phyloP scores from a whole-genome alignment of 2,113 vertebrate species.

The Heterochromis multidens region DNA sequence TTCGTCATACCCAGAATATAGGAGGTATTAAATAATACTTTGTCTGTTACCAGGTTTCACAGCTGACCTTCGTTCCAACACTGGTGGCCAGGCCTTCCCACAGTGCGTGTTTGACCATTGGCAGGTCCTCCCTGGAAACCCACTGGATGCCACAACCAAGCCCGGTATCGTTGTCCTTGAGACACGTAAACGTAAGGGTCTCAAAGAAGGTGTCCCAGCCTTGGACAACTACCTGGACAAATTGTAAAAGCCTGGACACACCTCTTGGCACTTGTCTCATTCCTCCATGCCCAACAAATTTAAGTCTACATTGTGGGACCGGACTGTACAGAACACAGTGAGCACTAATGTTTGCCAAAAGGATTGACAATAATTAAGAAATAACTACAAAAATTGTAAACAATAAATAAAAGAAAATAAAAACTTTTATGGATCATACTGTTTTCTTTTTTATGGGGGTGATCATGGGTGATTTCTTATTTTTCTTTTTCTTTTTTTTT shows the following conservation, averaged over 20 bases:
- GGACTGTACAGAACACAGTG: constrained; percentile 72
- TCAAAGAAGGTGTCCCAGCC: constrained; percentile 89
- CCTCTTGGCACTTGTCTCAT: constrained; percentile 21
- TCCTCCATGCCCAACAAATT: constrained; percentile 32
- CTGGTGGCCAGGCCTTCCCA: constrained; percentile 92
- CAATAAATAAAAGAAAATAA: constrained; percentile 71
- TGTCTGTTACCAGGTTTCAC: constrained; percentile 83
- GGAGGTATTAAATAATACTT: neutral
- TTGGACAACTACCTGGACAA: constrained; percentile 97
- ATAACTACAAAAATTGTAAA: constrained; percentile 70
- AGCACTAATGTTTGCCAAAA: constrained; percentile 72
- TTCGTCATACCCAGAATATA: neutral
- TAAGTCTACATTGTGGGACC: constrained; percentile 43
- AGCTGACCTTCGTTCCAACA: constrained; percentile 90
- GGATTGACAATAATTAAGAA: constrained; percentile 51
- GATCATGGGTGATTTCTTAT: rapidly evolving
- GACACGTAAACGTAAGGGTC: constrained; percentile 91
- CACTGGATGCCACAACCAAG: constrained; percentile 76
- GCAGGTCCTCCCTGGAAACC: constrained; percentile 90
- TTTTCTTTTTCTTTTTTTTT: no score
- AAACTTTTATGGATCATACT: constrained; percentile 13
- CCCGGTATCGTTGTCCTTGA: constrained; percentile 82
- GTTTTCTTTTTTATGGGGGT: neutral
- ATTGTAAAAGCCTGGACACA: constrained; percentile 72
- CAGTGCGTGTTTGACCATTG: constrained; percentile 97